Base-by-base conservation (phyloP, 2,113 vertebrate species). In the Silurus glanis region DNA sequence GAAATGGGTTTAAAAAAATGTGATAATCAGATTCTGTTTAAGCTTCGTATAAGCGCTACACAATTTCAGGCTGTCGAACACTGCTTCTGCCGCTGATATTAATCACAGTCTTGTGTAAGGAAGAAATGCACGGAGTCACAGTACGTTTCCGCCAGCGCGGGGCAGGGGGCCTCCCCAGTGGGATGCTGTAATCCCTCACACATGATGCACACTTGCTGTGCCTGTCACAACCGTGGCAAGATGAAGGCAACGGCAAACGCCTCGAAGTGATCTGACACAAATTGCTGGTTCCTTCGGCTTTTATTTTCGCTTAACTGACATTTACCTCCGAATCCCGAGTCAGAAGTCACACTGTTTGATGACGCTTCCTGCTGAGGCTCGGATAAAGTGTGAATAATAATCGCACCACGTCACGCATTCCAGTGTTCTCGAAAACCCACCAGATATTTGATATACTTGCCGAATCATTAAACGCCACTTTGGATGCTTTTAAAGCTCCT, bases 101-200 rank as follows among this genome's bases (percentile, higher is more conserved):
- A 80, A 87, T 89, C 86, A 82, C n/a, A 19, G n/a, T 47, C 17
- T 14, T 49, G 79, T 87, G 71, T 89, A 83, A 85, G 74, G 56
- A 89, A 74, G 61, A 89, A 83, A 85, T 71, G 61, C 80, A 64
- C 37, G n/a, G 23, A 56, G 82, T 79, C 59, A 47, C 37, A 75
- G 75, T 79, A 76, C 28, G 71, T 72, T 84, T 67, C 67, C 75
- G 58, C 66, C 74, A 37, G 55, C 6, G 28, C 80, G 21, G 76
- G 64, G 80, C 87, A 69, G 84, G 83, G 61, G 78, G 53, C 14
- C 64, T 59, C 19, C 84, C 87, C 53, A 66, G 82, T 75, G 56
- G 45, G 67, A 58, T 59, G 4, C 49, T 75, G 49, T 81, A 89
- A 83, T 72, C 71, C 86, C 66, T 87, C 64, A 85, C 78, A 80